phyloP scores from a whole-genome alignment of 2,888 invertebrate genomes.

The Lordiphosa fenestrarum region DNA sequence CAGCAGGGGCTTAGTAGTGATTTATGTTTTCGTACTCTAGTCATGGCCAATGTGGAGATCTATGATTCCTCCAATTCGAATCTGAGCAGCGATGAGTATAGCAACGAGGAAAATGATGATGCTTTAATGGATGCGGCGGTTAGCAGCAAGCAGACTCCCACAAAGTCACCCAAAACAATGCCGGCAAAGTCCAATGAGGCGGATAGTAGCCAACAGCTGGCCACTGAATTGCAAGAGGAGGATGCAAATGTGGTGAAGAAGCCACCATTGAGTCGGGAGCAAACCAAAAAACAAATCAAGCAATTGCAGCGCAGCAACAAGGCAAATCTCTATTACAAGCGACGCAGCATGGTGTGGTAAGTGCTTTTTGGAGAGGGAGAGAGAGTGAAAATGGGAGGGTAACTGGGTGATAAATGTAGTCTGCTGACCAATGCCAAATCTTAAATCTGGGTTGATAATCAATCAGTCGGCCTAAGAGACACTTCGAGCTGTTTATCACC shows the following conservation, averaged over 20 bases:
- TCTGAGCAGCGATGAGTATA: constrained; percentile 61
- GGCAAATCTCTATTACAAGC: constrained; percentile 37
- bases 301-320: constrained; percentile 22
- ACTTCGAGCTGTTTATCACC: too few species aligned
- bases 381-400: too few species aligned
- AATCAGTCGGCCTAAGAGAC: too few species aligned
- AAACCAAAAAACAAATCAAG: constrained; percentile 27
- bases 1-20: not conserved
- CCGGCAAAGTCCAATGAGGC: constrained; percentile 15
- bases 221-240: not conserved
- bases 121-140: constrained; percentile 59
- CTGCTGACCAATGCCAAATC: too few species aligned
- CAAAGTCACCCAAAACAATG: constrained; percentile 20
- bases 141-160: constrained; percentile 34
- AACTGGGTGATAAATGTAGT: too few species aligned
- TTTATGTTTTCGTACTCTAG: constrained; percentile 3
- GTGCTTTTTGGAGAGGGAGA: not conserved
- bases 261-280: constrained; percentile 20
- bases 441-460: too few species aligned
- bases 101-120: constrained; percentile 56
- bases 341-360: constrained; percentile 54
- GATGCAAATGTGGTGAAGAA: constrained; percentile 3
- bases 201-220: not conserved
- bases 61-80: constrained; percentile 70
- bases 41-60: constrained; percentile 56